Percentiles rank a stretch among this genome's conserved stretches.
These are phyloP conservation scores for Acrocyrtus sp. DNA, from an alignment of 2,888 invertebrate genomes.

Conservation along the genomic window DNA sequence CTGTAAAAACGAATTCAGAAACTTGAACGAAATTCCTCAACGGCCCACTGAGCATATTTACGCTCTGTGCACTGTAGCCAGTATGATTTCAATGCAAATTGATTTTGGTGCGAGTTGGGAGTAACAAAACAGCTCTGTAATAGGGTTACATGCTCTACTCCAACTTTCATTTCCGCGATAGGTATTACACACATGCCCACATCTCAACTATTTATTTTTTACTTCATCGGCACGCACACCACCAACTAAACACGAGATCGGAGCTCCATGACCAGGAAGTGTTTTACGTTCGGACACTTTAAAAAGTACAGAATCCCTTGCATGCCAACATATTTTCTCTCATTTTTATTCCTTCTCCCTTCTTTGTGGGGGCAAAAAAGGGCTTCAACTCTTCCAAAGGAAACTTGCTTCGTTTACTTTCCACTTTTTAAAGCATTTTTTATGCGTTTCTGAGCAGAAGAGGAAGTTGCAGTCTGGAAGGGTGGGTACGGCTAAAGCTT, in stretches of 20 bases:
- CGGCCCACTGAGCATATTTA: background rate
- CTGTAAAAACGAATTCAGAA: background rate
- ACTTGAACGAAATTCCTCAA: background rate
- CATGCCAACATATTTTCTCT: background rate
- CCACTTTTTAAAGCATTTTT: background rate
- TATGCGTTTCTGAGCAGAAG: background rate
- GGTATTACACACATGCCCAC: slow-evolving; percentile 12
- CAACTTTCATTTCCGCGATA: slow-evolving; percentile 27
- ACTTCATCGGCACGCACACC: slow-evolving; percentile 1
- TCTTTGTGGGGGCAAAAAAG: too few species aligned
- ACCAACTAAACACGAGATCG: background rate
- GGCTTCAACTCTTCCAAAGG: background rate
- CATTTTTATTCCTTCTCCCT: too few species aligned
- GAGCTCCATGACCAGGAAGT: slow-evolving; percentile 13
- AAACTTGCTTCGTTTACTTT: background rate
- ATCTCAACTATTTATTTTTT: slow-evolving; percentile 19
- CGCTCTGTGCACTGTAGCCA: background rate
- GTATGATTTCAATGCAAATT: too few species aligned
- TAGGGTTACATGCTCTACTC: background rate
- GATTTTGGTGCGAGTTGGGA: background rate
- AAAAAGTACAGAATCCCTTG: background rate
- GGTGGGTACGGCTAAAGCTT: background rate
- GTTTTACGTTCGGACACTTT: background rate
- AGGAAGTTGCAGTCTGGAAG: too few species aligned
- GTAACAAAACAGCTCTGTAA: background rate